Conservation (phyloP, 2,888 invertebrate species). For the Bugulina stolonifera region DNA sequence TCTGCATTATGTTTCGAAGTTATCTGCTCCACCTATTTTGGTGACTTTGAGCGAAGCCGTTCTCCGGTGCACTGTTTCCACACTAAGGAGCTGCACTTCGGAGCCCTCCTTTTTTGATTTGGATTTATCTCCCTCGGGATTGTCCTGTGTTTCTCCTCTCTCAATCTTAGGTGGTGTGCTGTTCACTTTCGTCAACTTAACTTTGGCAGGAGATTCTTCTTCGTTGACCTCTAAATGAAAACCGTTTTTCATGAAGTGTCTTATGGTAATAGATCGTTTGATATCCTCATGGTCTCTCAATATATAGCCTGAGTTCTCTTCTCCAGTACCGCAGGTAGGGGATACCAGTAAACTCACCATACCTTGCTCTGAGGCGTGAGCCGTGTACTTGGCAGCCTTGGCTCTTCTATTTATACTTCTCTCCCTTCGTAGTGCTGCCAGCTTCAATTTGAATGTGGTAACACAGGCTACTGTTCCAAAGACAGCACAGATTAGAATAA, state of each 20-base stretch:
- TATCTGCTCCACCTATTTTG: too few species aligned
- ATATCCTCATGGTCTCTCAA: not conserved
- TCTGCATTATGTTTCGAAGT: too few species aligned
- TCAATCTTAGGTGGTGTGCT: not conserved
- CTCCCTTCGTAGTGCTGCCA: not conserved
- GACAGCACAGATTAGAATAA: not conserved
- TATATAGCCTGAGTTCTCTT: not conserved
- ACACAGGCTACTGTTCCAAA: not conserved
- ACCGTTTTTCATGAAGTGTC: conserved; percentile 21
- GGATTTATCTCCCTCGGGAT: not conserved
- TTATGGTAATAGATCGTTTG: conserved; percentile 3
- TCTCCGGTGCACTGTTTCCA: not conserved
- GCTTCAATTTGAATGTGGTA: not conserved
- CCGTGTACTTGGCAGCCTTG: not conserved
- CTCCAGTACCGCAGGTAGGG: not conserved
- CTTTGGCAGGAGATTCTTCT: not conserved
- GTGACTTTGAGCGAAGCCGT: not conserved
- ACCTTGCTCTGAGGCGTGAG: not conserved
- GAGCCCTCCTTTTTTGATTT: not conserved
- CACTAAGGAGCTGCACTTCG: not conserved
- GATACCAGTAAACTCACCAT: not conserved
- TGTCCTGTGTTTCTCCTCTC: not conserved
- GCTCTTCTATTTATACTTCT: not conserved
- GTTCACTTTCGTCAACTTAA: not conserved
- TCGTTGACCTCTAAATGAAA: not conserved